Evolutionary conservation across 2,888 invertebrate species (phyloP).

Genomic region (Pandemis heparana): DNA sequence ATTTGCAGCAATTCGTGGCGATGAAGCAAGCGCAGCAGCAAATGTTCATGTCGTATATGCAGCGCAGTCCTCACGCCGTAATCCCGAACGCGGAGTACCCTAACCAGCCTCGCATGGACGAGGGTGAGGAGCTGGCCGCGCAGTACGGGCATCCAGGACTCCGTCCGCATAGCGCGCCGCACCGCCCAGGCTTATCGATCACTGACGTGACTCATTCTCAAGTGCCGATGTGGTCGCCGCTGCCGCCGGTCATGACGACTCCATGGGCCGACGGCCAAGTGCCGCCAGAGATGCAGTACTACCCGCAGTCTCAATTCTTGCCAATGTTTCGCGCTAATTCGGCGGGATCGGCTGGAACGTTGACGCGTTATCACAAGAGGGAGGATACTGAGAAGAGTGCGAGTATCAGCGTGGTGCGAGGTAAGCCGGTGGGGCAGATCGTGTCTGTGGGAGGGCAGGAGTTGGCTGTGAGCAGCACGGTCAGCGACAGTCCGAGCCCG

Average conservation of each 20-base stretch:
- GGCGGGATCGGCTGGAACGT: conserved; percentile 79
- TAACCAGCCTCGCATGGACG: conserved; percentile 66
- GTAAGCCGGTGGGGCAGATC: conserved; percentile 82
- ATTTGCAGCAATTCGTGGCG: conserved; percentile 81
- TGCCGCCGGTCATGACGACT: conserved; percentile 73
- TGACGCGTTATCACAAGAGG: conserved; percentile 79
- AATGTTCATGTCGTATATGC: conserved; percentile 75
- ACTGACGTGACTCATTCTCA: conserved; percentile 73
- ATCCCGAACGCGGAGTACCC: conserved; percentile 73
- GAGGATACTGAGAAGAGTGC: conserved; percentile 71
- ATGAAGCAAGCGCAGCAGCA: conserved; percentile 85
- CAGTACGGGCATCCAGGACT: conserved; percentile 72
- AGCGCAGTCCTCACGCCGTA: conserved; percentile 77
- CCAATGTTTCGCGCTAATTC: conserved; percentile 80
- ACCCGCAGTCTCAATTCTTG: conserved; percentile 76
- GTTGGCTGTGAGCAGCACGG: conserved; percentile 76
- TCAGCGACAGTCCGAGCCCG: conserved; percentile 77
- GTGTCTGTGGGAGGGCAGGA: conserved; percentile 79
- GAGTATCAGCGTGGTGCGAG: conserved; percentile 83
- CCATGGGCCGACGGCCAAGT: conserved; percentile 74
- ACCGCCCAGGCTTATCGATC: conserved; percentile 66
- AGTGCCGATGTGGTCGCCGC: conserved; percentile 78
- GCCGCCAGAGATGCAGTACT: conserved; percentile 77
- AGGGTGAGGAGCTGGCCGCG: conserved; percentile 69
- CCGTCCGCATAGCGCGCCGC: conserved; percentile 76